Conservation (phyloP, 2,888 invertebrate species). For the Pegoplata infirma region DNA sequence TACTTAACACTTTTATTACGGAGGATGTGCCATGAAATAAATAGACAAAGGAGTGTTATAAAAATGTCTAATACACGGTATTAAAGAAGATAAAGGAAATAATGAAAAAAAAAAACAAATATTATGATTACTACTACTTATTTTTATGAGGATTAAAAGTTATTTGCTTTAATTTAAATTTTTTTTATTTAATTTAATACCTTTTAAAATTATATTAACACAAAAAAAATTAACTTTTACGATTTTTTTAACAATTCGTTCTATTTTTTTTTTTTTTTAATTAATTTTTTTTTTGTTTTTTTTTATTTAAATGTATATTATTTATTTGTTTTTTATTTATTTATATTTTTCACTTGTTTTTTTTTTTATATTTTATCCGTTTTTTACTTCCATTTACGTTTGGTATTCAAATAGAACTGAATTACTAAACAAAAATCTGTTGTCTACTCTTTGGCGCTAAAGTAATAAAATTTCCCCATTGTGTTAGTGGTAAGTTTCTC, state of each 20-base stretch:
- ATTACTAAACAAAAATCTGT: constrained; percentile 16
- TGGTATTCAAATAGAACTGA: constrained; percentile 48
- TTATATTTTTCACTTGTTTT: constrained; percentile 12
- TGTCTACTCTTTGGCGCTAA: constrained; percentile 56
- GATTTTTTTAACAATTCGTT: background rate
- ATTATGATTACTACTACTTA: too few relatives aligned
- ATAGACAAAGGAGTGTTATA: background rate
- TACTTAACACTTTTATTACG: background rate
- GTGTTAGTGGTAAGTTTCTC: constrained; percentile 37
- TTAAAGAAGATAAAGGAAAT: background rate
- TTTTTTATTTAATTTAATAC: background rate
- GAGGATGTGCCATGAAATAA: background rate
- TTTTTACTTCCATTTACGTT: constrained; percentile 25
- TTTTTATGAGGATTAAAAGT: too few relatives aligned
- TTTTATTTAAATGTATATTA: background rate
- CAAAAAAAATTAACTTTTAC: too few relatives aligned
- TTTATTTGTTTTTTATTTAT: constrained; percentile 9
- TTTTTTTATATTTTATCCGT: constrained; percentile 15
- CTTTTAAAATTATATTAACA: too few relatives aligned
- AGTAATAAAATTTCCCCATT: background rate
- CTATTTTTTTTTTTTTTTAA: too few relatives aligned
- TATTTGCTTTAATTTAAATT: background rate
- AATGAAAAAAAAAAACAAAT: too few relatives aligned
- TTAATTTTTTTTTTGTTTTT: background rate
- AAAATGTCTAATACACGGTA: background rate